Base-by-base conservation (phyloP, 2,113 vertebrate genomes). In the Loxodonta africana region DNA sequence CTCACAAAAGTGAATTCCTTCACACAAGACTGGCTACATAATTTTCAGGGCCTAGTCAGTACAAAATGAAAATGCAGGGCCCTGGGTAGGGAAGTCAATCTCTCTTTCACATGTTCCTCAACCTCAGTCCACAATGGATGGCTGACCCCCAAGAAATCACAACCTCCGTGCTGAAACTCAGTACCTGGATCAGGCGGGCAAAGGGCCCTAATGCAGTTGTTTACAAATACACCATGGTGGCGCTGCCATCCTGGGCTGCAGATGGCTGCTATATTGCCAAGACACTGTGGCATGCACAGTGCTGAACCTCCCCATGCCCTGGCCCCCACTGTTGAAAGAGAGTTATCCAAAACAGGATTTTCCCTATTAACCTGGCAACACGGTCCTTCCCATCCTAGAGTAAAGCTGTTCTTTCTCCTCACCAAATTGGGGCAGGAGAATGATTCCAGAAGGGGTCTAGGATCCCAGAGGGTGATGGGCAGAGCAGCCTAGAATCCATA, bases 401-500 rank as follows among this genome's bases (percentile, higher is more conserved):
- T 57, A 17, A 57, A 57, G 48, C 53, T 57, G 53, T 57, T 57
- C 15, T 57, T 57, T 57, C 11, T 57, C 53, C 53, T 57, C 15
- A 57, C 53, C 53, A 57, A 57, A 57, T 10, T 57, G 53, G 11
- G 46, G 28, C 30, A 73, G 21, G 23, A 2, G 8, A 41, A 14
- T 2, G 15, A 41, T 0, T 0, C 10, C 2, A 0, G 62, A 20
- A 51, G 28, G 44, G 51, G 14, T 18, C 11, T 0, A 5, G 67
- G 33, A 33, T 25, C 20, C 21, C 18, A 11, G 5, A 28, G 30
- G 25, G 26, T 69, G 67, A 14, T 33, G 30, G 67, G 33, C 1
- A 1, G 21, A 17, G 46, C 26, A 6, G 15, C 51, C 77, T 6
- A 73, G 60, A 63, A 62, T 18, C 11, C 7, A 28, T 15, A 20